Evolutionary conservation across 2,797 vertebrate genomes (phyloP).

Genomic region (Lutjanus argentimaculatus): DNA sequence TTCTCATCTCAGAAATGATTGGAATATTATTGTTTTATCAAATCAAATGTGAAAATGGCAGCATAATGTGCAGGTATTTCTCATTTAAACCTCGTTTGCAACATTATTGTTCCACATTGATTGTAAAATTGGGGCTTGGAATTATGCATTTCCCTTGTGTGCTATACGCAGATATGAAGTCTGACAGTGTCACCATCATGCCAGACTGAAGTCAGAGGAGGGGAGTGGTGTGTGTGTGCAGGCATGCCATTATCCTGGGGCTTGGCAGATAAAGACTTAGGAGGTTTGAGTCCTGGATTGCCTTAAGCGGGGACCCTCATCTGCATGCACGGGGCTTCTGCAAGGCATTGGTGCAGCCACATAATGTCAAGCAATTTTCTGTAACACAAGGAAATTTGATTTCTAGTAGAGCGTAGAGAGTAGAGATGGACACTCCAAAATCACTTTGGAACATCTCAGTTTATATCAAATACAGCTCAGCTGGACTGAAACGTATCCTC

Average conservation of each 20-base stretch:
- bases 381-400: constrained; percentile 77
- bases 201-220: constrained; percentile 62
- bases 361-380: constrained; percentile 84
- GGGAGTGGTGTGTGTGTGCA: constrained; percentile 53
- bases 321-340: constrained; percentile 76
- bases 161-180: constrained; percentile 46
- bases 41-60: constrained; percentile 48
- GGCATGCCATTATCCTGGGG: constrained; percentile 73
- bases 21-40: constrained; percentile 55
- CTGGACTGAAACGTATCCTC: constrained; percentile 54
- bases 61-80: constrained; percentile 42
- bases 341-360: constrained; percentile 68
- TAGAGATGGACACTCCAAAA: constrained; percentile 56
- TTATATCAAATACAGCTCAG: constrained; percentile 60
- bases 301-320: constrained; percentile 78
- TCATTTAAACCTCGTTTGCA: constrained; percentile 39
- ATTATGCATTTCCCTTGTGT: constrained; percentile 47
- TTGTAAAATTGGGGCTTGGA: constrained; percentile 39
- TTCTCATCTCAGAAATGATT: constrained; percentile 34
- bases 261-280: constrained; percentile 82
- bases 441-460: constrained; percentile 67
- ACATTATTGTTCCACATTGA: constrained; percentile 36
- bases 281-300: constrained; percentile 82
- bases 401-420: constrained; percentile 52
- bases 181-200: constrained; percentile 66